Base-by-base conservation (phyloP, 1,140 invertebrate genomes). In the Leguminivora glycinivorella region DNA sequence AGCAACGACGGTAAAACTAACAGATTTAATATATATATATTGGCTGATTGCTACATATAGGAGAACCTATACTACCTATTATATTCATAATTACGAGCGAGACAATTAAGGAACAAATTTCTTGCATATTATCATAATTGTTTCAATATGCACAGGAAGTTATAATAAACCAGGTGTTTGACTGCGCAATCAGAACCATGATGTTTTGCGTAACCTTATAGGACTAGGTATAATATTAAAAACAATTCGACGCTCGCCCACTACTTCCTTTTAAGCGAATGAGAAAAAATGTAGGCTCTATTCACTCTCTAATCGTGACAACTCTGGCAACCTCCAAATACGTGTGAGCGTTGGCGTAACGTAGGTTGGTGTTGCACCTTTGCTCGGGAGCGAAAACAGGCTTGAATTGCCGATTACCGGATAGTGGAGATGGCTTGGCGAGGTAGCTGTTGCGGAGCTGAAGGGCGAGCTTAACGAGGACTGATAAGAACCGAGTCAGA, bases 221-320 rank as follows among this genome's bases (percentile, higher is more conserved):
- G 31, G 66, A 67, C 29, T 43, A 38, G 31, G 38, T 68, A 24
- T 68, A 68, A 68, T 47, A 71, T 74, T 70, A 69, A 72, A 72
- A 77, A 74, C 72, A 73, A 73, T 73, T 63, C 40, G 25, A 29
- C 22, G 38, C 10, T 73, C 76, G 76, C 76, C 76, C 72, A 78
- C 76, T 34, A 29, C 38, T 71, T 73, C 76, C 76, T 75, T 78
- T 72, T 70, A 70, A 38, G 68, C 17, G 69, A 63, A 56, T 67
- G 70, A 70, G 68, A 74, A 77, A 74, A 72, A 72, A 77, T 67
- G 66, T 67, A 67, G 31, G 66, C 38, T 40, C 66, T 67, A 74
- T 68, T 67, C 66, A 70, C 47, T 70, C 31, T 52, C 60, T 66
- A 68, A 71, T 40, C 66, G 71, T 69, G 43, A 72, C 43, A 68